phyloP scores from a whole-genome alignment of 2,797 vertebrate genomes.

The Xyrichtys novacula region DNA sequence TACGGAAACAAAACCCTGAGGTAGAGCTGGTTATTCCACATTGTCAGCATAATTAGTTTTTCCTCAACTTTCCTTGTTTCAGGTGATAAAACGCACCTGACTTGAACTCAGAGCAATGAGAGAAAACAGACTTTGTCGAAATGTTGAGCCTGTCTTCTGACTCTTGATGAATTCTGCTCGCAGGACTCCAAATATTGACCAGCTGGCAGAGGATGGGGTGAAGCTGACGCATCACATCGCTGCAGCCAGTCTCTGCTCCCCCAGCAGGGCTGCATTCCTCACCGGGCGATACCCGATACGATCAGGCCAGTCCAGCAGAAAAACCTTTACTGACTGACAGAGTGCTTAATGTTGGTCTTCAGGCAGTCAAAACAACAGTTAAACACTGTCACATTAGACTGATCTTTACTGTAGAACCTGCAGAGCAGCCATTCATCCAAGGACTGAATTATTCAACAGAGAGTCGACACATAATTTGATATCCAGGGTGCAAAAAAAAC shows the following conservation, averaged over 20 bases:
- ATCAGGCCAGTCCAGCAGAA: constrained; percentile 82
- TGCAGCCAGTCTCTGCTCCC: constrained; percentile 88
- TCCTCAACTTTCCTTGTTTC: too few relatives aligned
- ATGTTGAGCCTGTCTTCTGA: not conserved
- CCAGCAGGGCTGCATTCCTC: constrained; percentile 92
- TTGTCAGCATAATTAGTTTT: too few relatives aligned
- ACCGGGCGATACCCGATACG: constrained; percentile 91
- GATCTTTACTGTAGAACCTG: not conserved
- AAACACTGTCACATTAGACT: constrained; percentile 1
- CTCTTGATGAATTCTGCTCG: constrained; percentile 23
- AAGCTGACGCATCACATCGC: constrained; percentile 90
- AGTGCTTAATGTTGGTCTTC: not conserved
- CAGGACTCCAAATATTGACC: constrained; percentile 92
- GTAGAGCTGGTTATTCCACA: too few relatives aligned
- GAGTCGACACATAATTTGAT: too few relatives aligned
- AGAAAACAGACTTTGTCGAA: not conserved
- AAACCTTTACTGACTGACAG: constrained; percentile 6
- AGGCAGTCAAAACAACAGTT: not conserved
- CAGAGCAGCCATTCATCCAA: not conserved
- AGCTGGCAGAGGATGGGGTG: constrained; percentile 86
- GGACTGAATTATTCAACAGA: not conserved
- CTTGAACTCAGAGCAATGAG: not conserved
- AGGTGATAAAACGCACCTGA: too few relatives aligned
- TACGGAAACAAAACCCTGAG: constrained; percentile 92
- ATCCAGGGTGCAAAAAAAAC: not conserved